phyloP scores from a whole-genome alignment of 2,113 vertebrate genomes.

The Rana temporaria region DNA sequence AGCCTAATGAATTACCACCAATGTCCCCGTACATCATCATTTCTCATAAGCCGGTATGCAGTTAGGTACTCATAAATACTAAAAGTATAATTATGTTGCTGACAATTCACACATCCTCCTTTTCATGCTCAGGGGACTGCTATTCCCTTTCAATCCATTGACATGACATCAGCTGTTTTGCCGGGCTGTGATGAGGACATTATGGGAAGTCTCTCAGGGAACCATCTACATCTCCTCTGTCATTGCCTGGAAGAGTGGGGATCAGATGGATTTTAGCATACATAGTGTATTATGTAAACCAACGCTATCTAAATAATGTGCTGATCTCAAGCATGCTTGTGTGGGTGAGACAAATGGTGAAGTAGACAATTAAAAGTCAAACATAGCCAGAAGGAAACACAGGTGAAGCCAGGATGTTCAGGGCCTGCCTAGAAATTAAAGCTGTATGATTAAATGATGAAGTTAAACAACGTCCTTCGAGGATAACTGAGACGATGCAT shows the following conservation, averaged over 20 bases:
- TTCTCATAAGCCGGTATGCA: too few relatives aligned
- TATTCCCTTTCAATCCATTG: background rate
- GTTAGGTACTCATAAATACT: too few relatives aligned
- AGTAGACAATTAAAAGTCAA: constrained; percentile 27
- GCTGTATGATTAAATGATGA: constrained; percentile 31
- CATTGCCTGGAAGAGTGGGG: constrained; percentile 1
- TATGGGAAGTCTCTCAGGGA: constrained; percentile 5
- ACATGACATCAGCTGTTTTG: constrained; percentile 15
- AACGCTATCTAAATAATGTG: constrained; percentile 5
- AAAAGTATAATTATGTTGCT: too few relatives aligned
- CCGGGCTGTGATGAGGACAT: background rate
- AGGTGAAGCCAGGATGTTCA: constrained; percentile 21
- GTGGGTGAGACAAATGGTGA: background rate
- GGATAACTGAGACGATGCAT: background rate
- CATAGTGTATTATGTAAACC: constrained; percentile 21
- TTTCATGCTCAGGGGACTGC: too few relatives aligned
- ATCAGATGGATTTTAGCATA: constrained; percentile 5
- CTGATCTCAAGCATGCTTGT: background rate
- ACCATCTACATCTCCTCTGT: background rate
- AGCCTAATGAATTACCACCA: too few relatives aligned
- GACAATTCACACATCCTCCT: too few relatives aligned
- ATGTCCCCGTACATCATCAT: too few relatives aligned
- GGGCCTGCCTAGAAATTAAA: constrained; percentile 18
- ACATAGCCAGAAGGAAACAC: constrained; percentile 31
- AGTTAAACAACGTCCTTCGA: background rate